Evolutionary conservation across 1,140 invertebrate genomes (phyloP).

Genomic region (Brachionus manjavacas): DNA sequence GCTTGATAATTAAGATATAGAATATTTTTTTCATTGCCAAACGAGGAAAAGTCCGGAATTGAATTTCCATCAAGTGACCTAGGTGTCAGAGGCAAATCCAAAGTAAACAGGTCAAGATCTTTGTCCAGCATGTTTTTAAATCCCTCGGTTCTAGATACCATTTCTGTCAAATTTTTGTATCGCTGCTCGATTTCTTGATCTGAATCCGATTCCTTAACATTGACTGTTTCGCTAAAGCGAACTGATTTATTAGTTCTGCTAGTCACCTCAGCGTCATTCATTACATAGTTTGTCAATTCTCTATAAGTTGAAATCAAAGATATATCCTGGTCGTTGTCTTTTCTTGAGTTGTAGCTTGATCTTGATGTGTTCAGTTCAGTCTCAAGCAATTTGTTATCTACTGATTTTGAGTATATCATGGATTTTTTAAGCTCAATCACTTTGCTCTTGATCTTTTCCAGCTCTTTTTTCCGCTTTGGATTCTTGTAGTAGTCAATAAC

Average conservation of each 20-base stretch:
- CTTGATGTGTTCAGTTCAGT: constrained; percentile 29
- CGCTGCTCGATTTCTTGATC: background rate
- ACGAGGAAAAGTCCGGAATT: background rate
- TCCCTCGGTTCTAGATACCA: background rate
- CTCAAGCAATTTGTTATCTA: constrained; percentile 31
- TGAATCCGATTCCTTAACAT: background rate
- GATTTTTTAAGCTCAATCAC: constrained; percentile 36
- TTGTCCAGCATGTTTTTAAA: background rate
- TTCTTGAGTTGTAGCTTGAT: background rate
- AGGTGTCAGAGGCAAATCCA: constrained; percentile 26
- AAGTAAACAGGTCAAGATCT: constrained; percentile 3
- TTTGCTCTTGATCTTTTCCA: background rate
- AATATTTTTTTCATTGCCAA: background rate
- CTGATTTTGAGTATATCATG: constrained; percentile 27
- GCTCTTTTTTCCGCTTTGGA: constrained; percentile 3
- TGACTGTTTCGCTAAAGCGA: background rate
- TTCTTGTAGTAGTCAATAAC: constrained; percentile 4
- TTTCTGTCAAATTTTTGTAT: background rate
- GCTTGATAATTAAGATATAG: background rate
- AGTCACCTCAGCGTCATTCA: background rate
- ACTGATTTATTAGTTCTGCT: background rate
- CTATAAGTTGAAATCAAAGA: background rate
- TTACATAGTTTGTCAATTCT: background rate
- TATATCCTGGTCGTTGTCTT: background rate
- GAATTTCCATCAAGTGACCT: constrained; percentile 23